Evolutionary conservation across 2,113 vertebrate genomes (phyloP).

Genomic region (Hyaena hyaena): DNA sequence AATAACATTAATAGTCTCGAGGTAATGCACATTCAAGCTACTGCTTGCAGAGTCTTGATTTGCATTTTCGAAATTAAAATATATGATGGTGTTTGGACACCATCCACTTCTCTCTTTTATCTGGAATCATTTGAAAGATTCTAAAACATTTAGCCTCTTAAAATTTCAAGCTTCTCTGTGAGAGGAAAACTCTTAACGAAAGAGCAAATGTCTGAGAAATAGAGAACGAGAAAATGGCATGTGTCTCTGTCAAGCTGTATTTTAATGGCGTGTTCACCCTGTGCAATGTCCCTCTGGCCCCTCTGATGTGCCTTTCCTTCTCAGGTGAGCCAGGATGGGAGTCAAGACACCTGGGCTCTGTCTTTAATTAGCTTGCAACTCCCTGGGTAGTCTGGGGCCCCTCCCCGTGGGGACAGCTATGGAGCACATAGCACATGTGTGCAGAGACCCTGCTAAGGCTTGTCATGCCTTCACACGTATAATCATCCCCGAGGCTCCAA

Average conservation of each 20-base stretch:
- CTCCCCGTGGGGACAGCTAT: background rate
- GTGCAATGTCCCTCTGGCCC: background rate
- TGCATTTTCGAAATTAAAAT: conserved; percentile 49
- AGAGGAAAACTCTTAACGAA: background rate
- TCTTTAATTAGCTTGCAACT: background rate
- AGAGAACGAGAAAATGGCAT: background rate
- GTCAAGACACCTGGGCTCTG: background rate
- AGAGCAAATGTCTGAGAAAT: background rate
- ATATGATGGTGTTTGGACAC: background rate
- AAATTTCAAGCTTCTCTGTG: conserved; percentile 11
- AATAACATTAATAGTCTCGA: background rate
- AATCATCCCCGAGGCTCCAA: background rate
- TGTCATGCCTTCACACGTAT: background rate
- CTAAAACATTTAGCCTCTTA: background rate
- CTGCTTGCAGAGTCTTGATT: background rate
- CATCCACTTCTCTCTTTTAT: background rate
- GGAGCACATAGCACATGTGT: rapidly evolving
- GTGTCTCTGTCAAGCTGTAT: background rate
- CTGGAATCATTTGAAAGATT: background rate
- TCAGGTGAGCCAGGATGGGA: background rate
- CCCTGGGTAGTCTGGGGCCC: background rate
- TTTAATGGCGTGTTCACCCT: background rate
- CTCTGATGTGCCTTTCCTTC: background rate
- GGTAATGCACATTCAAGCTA: background rate
- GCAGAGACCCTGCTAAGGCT: background rate